Evolutionary conservation across 2,797 vertebrate species (phyloP), one percentile per base, ranked within the genome.

Genomic region (Pampus argenteus): DNA sequence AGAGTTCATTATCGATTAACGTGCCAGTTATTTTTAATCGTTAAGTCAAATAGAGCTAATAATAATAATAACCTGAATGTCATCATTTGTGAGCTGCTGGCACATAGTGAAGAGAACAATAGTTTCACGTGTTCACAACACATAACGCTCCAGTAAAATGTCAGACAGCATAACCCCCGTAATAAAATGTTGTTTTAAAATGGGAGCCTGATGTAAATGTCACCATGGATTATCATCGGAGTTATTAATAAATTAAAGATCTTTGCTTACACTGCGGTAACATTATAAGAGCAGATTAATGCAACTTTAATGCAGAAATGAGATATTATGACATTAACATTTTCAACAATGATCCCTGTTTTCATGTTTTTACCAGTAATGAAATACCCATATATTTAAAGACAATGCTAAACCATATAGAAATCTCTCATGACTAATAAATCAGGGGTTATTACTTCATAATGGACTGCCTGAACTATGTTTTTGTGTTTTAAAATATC

Each of bases 301-400:
- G 64, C 68, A 48, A 15, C 54, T 86, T 82, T 82, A 84, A 86
- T 83, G 58, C 67, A 78, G 52, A 66, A 72, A 83, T 44, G 6
- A 20, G 54, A 79, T 77, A 71, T 76, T 75, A 54, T 63, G 76
- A 86, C 70, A 85, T 89, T 84, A 79, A 72, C 79, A 82, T 89
- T 85, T 85, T 38, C 62, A 34, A 29, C 62, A 55, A 22, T 57
- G 57, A 70, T 85, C 58, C 25, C 69, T 9, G n/a, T 52, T n/a
- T 26, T 26, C 15, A 20, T 52, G 25, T 29, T 52, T 52, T 52
- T 11, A 52, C 9, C 15, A 9, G 50, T 29, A 40, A 57, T 54
- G n/a, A 57, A 57, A 75, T 71, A 78, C 71, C 65, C 58, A 76
- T 52, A 22, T 47, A 54, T 79, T 62, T 63, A 4, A 69, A 66